Base-by-base conservation (phyloP, 2,113 vertebrate genomes). In the Actenoides lindsayi region DNA sequence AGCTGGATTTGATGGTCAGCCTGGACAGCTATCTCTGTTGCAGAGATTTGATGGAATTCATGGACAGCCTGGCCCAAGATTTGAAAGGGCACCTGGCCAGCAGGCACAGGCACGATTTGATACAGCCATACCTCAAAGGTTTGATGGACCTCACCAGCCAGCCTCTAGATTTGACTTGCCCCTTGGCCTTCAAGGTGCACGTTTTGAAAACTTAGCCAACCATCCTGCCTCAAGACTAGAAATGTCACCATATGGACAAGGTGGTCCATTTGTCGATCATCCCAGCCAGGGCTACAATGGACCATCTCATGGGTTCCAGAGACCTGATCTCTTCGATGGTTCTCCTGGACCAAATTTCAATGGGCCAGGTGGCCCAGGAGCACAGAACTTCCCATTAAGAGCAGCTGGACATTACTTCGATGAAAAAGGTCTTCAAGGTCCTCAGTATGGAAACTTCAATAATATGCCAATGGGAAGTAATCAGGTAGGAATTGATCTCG, bases 11-110 rank as follows among this genome's bases (percentile, higher is more conserved):
- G 98, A 98, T 86, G 98, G 98, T n/a, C 98, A 98, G 41, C 98
- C 98, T 65, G 97, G 98, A 65, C 98, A 98, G 63, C 91, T 98
- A 19, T 97, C 98, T 60, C 97, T 98, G 68, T 97, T 98, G 96
- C 98, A 86, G 74, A 97, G 99, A 89, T 99, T 98, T 59, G 98
- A 99, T 62, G 98, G 98, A 87, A 96, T 98, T 70, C 98, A 99
- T 65, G 98, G 98, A 64, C 98, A 98, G 57, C 98, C 98, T 82
- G 98, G 98, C 73, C 97, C 98, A 70, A 97, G 98, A 73, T 97
- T 98, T 97, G 98, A 98, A 96, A 98, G 98, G 77, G 97, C 98
- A 8, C 93, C 98, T 70, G 97, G 97, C 39, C 98, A 98, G 2
- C 98, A 98, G 95, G 98, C 93, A 74, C 98, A 98, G 59, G 85